Evolutionary conservation across 92 coral and sea anemone genomes (phyloP).

Genomic region (Virgularia gustaviana): DNA sequence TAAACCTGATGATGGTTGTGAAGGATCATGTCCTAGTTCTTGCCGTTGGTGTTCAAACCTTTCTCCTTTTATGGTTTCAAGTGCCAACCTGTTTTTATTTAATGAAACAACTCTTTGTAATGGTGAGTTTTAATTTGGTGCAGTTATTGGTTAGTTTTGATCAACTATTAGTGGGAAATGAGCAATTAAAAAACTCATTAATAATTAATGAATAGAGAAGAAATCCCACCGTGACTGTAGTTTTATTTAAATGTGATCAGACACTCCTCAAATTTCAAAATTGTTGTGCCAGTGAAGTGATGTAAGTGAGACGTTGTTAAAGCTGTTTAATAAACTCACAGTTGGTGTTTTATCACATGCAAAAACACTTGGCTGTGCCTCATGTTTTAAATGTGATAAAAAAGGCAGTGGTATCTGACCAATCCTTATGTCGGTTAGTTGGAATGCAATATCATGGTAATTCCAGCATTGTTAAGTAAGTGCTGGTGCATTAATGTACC

Average conservation of each 20-base stretch:
- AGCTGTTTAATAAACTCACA: too few relatives aligned
- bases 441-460: too few relatives aligned
- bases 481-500: too few relatives aligned
- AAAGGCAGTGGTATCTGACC: too few relatives aligned
- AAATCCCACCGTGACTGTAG: not conserved
- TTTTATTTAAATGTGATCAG: not conserved
- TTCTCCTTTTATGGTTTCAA: not conserved
- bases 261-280: not conserved
- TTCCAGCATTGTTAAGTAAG: too few relatives aligned
- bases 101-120: slow-evolving; percentile 10
- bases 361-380: too few relatives aligned
- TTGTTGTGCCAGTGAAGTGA: too few relatives aligned
- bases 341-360: too few relatives aligned
- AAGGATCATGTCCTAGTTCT: not conserved
- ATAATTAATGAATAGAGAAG: not conserved
- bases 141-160: not conserved
- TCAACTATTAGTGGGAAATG: not conserved
- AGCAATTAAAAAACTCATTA: not conserved
- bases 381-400: too few relatives aligned
- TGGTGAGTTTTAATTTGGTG: not conserved
- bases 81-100: not conserved
- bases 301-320: too few relatives aligned
- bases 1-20: not conserved
- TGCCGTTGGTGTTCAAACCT: not conserved
- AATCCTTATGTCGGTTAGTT: too few relatives aligned